Evolutionary conservation across 2,113 vertebrate species (phyloP), one percentile per base, ranked within the genome.

Genomic region (Oxyura jamaicensis): DNA sequence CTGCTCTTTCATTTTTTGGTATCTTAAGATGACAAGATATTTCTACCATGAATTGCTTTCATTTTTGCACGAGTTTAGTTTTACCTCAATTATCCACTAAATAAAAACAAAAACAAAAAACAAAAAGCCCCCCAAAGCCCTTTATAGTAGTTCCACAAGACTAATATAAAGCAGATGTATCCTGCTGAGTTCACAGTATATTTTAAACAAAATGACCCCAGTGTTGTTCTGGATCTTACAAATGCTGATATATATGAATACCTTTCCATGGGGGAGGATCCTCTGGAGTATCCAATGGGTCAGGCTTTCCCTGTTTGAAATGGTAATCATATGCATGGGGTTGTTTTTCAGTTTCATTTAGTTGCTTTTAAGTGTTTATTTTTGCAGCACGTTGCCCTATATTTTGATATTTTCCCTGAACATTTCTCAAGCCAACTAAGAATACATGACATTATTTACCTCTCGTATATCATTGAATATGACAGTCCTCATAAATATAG

Each of bases 121-220:
- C 0, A 12, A 56, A 78, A 93, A 83, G 14, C 25, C 41, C 80
- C 60, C 80, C 3, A 63, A 97, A 97, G 91, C 69, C 60, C 82
- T 94, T 88, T 93, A 91, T 68, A 93, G 59, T 88, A 52, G 92
- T 97, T 94, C 86, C 81, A 78, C 62, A 80, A 89, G 83, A 90
- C 82, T 95, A 90, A 81, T 95, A 94, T 89, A 96, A 95, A 95
- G 42, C 77, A 87, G 77, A 86, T 42, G 33, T 78, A 95, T 94
- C 94, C 79, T 93, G 95, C 95, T 97, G 96, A 93, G 93, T 91
- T 95, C 84, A 94, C 77, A 94, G 71, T 90, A 84, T 93, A 86
- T 93, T 96, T 95, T 96, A 93, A 88, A 75, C 77, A 95, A 96
- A 97, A 96, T 91, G 76, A 95, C 72, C 86, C 79, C 76, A 62